These are phyloP conservation scores for Xylocopa sonorina DNA, from an alignment of 1,140 invertebrate species.

Conservation along the genomic window DNA sequence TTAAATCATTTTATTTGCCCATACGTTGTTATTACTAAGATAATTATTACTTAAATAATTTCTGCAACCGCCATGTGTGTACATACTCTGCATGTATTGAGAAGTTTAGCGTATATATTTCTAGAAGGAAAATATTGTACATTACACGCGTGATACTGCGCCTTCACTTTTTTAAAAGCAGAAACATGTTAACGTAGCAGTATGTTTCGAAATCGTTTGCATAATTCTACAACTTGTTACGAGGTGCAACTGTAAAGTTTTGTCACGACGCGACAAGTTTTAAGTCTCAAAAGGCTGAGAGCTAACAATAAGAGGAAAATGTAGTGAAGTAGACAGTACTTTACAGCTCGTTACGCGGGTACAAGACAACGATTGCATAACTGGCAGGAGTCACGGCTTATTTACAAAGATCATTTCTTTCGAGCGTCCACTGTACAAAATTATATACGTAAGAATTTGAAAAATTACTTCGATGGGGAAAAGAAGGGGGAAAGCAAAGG, in stretches of 20 bases:
- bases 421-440: too few species aligned
- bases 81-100: too few species aligned
- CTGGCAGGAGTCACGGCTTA: too few species aligned
- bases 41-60: too few species aligned
- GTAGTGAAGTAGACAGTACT: background rate
- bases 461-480: too few species aligned
- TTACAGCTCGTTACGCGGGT: background rate
- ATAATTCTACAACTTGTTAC: background rate
- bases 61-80: too few species aligned
- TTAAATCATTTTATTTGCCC: slow-evolving; percentile 2
- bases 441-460: too few species aligned
- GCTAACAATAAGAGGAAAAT: background rate
- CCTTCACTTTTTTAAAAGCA: background rate
- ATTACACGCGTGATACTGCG: background rate
- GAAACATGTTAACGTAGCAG: too few species aligned
- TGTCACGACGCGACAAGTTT: background rate
- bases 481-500: too few species aligned
- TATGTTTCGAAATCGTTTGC: background rate
- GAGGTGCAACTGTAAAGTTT: background rate
- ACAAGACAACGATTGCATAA: background rate
- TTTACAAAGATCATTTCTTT: too few species aligned
- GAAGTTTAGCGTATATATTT: too few species aligned
- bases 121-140: background rate
- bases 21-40: background rate
- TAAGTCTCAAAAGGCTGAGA: too few species aligned